Evolutionary conservation across 2,113 vertebrate genomes (phyloP).

Genomic region (Perognathus longimembris): DNA sequence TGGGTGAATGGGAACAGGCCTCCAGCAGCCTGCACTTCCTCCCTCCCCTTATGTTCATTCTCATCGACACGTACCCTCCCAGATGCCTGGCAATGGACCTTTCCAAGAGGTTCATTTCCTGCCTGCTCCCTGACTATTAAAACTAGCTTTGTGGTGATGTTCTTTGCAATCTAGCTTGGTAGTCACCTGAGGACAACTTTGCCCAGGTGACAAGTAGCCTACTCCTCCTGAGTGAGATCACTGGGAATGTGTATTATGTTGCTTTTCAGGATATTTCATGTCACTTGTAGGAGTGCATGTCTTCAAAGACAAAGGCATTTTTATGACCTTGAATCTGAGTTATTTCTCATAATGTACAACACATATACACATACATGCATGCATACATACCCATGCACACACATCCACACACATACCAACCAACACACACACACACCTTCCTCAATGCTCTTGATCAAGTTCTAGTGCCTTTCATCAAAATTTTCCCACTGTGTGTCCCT

Average conservation of each 20-base stretch:
- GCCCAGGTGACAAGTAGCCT: no score
- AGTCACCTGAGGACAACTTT: neutral
- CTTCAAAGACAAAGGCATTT: neutral
- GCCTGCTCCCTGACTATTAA: neutral
- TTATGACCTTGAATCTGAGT: neutral
- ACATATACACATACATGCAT: no score
- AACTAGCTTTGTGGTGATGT: neutral
- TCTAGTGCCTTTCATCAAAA: neutral
- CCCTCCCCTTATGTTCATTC: rapidly evolving
- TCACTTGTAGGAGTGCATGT: neutral
- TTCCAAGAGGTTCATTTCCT: neutral
- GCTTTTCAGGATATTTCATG: neutral
- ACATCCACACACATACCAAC: neutral
- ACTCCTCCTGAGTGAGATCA: no score
- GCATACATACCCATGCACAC: neutral
- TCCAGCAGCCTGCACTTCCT: neutral
- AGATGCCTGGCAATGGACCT: neutral
- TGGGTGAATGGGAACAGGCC: neutral
- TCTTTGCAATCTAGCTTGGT: neutral
- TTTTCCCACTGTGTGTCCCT: rapidly evolving
- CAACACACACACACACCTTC: neutral
- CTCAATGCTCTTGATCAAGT: neutral
- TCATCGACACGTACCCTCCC: neutral
- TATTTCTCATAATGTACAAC: neutral
- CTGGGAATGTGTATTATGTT: neutral